Base-by-base conservation (phyloP, 2,888 invertebrate genomes). In the Cephus pulcher region DNA sequence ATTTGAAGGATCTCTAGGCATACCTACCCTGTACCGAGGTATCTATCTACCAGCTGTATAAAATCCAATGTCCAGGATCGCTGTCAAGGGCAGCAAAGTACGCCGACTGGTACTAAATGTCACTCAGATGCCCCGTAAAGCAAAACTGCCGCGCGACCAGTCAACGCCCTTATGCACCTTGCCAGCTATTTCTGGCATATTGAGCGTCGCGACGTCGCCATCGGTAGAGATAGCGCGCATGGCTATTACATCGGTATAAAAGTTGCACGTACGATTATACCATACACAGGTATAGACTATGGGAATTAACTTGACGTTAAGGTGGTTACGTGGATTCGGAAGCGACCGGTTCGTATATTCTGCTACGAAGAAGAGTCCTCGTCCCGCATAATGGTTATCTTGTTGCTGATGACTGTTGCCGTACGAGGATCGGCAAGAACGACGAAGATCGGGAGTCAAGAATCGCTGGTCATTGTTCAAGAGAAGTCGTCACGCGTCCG, bases 61-160 rank as follows among this genome's bases (percentile, higher is more conserved):
- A 23, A 23, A 56, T 56, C 56, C 23, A 9, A 9, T 56, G 23
- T 56, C 56, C 23, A 56, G 56, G 56, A 56, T 56, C 56, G 23
- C 56, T 56, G 85, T 83, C 82, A 85, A 82, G 83, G 85, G 80
- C 81, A 87, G 86, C 85, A 89, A 90, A 90, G 88, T 88, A 87
- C 84, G 86, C 85, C 88, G 86, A 86, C 79, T 84, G 81, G 84
- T 82, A 88, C 87, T 90, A 90, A 90, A 89, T 86, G 90, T 90
- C 90, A 88, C 88, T 89, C 90, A 87, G 78, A 80, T 83, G 82
- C 80, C 85, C 86, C 90, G 87, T 90, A 90, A 90, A 90, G 86
- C 88, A 89, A 89, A 89, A 88, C 84, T 87, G 81, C 85, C 82
- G 85, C 84, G 77, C 82, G 84, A 83, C 80, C 86, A 85, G 87